Evolutionary conservation across 2,113 vertebrate species (phyloP).

Genomic region (Paratilapia polleni): DNA sequence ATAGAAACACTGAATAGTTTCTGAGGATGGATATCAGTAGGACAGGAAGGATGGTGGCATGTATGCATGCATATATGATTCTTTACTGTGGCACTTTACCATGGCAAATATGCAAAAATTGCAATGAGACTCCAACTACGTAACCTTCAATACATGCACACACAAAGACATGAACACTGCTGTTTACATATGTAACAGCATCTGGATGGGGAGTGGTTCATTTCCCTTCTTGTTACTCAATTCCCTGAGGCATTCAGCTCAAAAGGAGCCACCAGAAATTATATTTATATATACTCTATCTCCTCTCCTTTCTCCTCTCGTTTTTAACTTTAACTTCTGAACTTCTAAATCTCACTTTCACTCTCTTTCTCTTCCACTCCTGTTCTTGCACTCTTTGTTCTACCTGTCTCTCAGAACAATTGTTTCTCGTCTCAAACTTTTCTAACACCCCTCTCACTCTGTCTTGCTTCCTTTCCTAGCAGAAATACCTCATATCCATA

Average conservation of each 20-base stretch:
- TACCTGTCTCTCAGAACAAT: background rate
- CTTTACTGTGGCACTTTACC: conserved; percentile 36
- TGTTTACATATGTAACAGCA: conserved; percentile 59
- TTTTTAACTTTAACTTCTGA: conserved; percentile 29
- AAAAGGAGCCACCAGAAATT: conserved; percentile 32
- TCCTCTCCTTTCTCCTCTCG: background rate
- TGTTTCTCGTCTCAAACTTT: background rate
- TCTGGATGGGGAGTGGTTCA: conserved; percentile 63
- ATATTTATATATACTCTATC: conserved; percentile 1
- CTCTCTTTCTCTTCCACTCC: background rate
- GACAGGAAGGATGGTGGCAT: background rate
- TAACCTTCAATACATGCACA: background rate
- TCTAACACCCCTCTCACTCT: background rate
- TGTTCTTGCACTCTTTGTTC: conserved; percentile 11
- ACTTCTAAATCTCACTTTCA: background rate
- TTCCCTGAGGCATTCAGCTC: conserved; percentile 37
- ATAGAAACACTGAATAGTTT: background rate
- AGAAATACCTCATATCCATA: conserved; percentile 5
- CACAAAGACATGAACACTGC: conserved; percentile 2
- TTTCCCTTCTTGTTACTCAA: conserved; percentile 43
- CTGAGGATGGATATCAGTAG: background rate
- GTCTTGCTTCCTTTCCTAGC: background rate
- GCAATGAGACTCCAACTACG: conserved; percentile 27
- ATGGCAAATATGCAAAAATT: conserved; percentile 47
- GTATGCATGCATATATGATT: background rate